Percentiles rank a stretch among this genome's conserved stretches.
Conservation (phyloP, 53 echinoderm and acorn worm genomes). For the Apostichopus leukothele region DNA sequence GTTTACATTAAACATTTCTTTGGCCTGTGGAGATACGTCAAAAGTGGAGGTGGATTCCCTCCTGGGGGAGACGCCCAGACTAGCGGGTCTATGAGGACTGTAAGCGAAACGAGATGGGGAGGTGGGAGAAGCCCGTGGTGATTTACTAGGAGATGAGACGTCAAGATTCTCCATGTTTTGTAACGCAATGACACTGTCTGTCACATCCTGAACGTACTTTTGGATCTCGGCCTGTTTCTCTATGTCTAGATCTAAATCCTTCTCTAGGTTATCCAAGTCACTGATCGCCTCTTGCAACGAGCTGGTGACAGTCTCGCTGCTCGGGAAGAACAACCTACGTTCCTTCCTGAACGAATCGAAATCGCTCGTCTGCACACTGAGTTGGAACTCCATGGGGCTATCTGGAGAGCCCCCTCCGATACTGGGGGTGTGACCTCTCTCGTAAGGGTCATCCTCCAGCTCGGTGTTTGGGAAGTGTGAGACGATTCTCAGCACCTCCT, state of each 20-base stretch:
- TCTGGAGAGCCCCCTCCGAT: slow-evolving; percentile 34
- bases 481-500: slow-evolving; percentile 63
- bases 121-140: background rate
- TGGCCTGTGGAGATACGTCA: slow-evolving; percentile 43
- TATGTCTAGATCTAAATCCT: slow-evolving; percentile 48
- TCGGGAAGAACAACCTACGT: slow-evolving; percentile 74
- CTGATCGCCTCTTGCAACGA: slow-evolving; percentile 68
- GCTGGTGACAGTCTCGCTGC: slow-evolving; percentile 72
- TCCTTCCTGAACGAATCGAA: slow-evolving; percentile 74
- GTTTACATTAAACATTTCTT: slow-evolving; percentile 21
- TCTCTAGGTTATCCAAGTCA: slow-evolving; percentile 50
- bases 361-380: slow-evolving; percentile 36
- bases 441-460: slow-evolving; percentile 10
- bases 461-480: slow-evolving; percentile 67
- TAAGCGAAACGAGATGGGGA: slow-evolving; percentile 26
- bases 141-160: slow-evolving; percentile 7
- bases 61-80: background rate
- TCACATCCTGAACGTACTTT: slow-evolving; percentile 37
- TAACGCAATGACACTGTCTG: slow-evolving; percentile 38
- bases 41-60: slow-evolving; percentile 8
- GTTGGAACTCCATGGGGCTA: slow-evolving; percentile 32
- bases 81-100: background rate
- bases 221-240: slow-evolving; percentile 31
- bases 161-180: slow-evolving; percentile 39
- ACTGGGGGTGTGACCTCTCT: slow-evolving; percentile 39